These are phyloP conservation scores for Agelas oroides DNA, from an alignment of 37 sponge, comb jelly and placozoan genomes.

Conservation along the genomic window DNA sequence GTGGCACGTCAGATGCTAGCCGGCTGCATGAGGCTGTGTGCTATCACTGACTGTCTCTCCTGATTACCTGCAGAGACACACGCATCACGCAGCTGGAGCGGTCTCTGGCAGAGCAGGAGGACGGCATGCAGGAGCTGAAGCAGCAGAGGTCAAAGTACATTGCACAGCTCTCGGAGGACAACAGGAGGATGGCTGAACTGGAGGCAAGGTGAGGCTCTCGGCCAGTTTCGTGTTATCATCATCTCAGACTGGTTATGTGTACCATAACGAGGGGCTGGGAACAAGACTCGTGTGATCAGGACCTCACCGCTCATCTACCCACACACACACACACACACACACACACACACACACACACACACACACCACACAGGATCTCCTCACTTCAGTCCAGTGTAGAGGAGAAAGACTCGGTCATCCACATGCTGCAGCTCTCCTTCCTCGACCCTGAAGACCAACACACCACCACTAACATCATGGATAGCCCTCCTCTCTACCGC, in stretches of 20 bases:
- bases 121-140: slow-evolving; percentile 44
- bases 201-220: slow-evolving; percentile 45
- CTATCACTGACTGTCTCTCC: background rate
- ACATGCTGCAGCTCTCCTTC: slow-evolving; percentile 65
- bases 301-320: no score
- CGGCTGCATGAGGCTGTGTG: no score
- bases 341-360: background rate
- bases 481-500: no score
- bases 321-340: no score
- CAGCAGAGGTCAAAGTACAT: slow-evolving; percentile 48
- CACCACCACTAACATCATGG: no score
- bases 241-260: no score
- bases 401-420: slow-evolving; percentile 76
- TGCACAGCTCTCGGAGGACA: slow-evolving; percentile 42
- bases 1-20: background rate
- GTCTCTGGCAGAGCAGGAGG: slow-evolving; percentile 42
- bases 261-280: background rate
- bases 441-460: slow-evolving; percentile 48
- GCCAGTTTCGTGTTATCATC: no score
- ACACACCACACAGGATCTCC: slow-evolving; percentile 1
- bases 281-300: background rate
- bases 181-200: slow-evolving; percentile 41
- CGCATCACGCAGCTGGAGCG: slow-evolving; percentile 52
- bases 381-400: slow-evolving; percentile 37
- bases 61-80: slow-evolving; percentile 41